These are phyloP conservation scores for Epistrophe grossulariae DNA, from an alignment of 2,888 invertebrate genomes.

Conservation along the genomic window DNA sequence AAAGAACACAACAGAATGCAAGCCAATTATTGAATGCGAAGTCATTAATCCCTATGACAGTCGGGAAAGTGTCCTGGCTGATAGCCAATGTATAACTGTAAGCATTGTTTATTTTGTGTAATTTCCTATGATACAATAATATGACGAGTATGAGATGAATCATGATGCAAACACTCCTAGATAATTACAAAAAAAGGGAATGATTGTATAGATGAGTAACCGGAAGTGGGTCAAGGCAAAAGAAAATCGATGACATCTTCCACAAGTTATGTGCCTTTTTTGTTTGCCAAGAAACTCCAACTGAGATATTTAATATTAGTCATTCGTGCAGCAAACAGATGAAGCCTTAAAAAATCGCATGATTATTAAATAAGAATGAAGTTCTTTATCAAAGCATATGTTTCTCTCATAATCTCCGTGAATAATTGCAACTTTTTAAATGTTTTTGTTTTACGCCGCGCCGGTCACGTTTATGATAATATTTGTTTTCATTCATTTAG, in stretches of 20 bases:
- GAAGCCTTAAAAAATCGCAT: not conserved
- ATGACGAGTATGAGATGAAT: not conserved
- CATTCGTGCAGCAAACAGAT: not conserved
- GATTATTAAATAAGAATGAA: not conserved
- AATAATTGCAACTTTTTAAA: not conserved
- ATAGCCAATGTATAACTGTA: constrained; percentile 87
- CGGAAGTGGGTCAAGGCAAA: constrained; percentile 27
- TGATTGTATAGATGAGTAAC: constrained; percentile 5
- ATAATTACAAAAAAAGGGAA: too few relatives aligned
- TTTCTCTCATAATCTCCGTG: constrained; percentile 1
- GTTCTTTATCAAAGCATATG: not conserved
- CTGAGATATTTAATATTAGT: not conserved
- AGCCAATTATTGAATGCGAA: constrained; percentile 89
- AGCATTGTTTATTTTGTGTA: constrained; percentile 39
- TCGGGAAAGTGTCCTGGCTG: constrained; percentile 87
- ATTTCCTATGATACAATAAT: not conserved
- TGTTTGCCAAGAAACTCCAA: not conserved
- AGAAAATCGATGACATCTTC: constrained; percentile 8
- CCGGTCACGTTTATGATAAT: constrained; percentile 11
- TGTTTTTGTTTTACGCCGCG: not conserved
- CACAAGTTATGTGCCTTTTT: not conserved
- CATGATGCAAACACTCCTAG: not conserved
- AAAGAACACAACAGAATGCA: constrained; percentile 84
- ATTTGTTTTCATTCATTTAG: not conserved
- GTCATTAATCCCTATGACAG: constrained; percentile 89